phyloP scores from a whole-genome alignment of 2,113 vertebrate species.

The Xiphias gladius region DNA sequence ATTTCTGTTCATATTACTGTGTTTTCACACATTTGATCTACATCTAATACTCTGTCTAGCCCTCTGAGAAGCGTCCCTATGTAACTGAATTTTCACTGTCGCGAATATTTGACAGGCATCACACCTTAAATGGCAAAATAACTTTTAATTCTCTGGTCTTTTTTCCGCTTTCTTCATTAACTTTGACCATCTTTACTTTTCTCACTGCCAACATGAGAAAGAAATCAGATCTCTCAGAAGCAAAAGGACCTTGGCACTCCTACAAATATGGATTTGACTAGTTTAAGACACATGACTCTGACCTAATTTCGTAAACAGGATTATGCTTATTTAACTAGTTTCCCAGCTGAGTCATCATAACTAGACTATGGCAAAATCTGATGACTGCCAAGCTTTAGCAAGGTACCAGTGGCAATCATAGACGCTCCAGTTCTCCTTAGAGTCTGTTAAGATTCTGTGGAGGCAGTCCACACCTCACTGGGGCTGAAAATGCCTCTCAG shows the following conservation, averaged over 20 bases:
- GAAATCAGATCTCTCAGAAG: slow-evolving; percentile 16
- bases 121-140: slow-evolving; percentile 46
- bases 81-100: slow-evolving; percentile 40
- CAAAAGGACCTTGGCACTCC: not conserved
- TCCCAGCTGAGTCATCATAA: slow-evolving; percentile 47
- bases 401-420: slow-evolving; percentile 34
- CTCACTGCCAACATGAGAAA: not conserved
- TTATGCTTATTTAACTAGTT: slow-evolving; percentile 32
- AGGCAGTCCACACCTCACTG: slow-evolving; percentile 49
- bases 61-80: slow-evolving; percentile 36
- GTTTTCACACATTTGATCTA: slow-evolving; percentile 39
- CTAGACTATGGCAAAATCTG: slow-evolving; percentile 8
- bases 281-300: slow-evolving; percentile 14
- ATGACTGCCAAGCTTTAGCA: slow-evolving; percentile 36
- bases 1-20: slow-evolving; percentile 55
- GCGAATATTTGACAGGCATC: slow-evolving; percentile 60
- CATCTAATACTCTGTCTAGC: slow-evolving; percentile 46
- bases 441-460: slow-evolving; percentile 36
- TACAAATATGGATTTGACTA: slow-evolving; percentile 24
- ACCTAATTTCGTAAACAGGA: slow-evolving; percentile 30
- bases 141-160: slow-evolving; percentile 19
- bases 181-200: slow-evolving; percentile 3
- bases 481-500: slow-evolving; percentile 61
- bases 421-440: slow-evolving; percentile 9
- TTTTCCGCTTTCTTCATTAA: not conserved